Base-by-base conservation (phyloP, 2,888 invertebrate species). In the Drosophila prolongata region DNA sequence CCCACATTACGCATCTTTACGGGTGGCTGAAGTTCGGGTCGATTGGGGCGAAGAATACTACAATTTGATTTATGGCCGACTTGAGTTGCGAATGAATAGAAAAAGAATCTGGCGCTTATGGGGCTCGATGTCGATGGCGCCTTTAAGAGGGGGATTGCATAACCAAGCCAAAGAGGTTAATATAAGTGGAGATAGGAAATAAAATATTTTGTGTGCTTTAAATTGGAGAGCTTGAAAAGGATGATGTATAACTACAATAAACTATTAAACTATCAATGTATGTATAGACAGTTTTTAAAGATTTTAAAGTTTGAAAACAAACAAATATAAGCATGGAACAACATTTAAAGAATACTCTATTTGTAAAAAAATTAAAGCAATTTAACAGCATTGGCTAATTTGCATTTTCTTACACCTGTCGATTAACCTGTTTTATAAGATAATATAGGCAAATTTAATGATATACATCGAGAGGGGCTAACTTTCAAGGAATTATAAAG, bases 61-160 rank as follows among this genome's bases (percentile, higher is more conserved):
- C 83, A 61, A 71, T 79, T 85, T 83, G 89, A 83, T 83, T 83
- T 89, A 83, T 89, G 83, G 75, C 72, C 56, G 89, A 79, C 89
- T 83, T 82, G 67, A 85, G 89, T 72, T 73, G 74, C 78, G 56
- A 58, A 53, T 71, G 49, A 57, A 54, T 50, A 52, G 49, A 43
- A 65, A 54, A 24, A 35, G 2, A 40, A 27, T 55, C 27, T 57
- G 62, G 16, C 44, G 34, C 71, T 65, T 59, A 68, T 64, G 50
- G 47, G 46, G 60, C 58, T 58, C 11, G 34, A 42, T 30, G 30
- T 30, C 8, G 30, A 30, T 55, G 85, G 87, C 78, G 71, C 60
- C 80, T 40, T 53, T 37, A 66, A 87, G 80, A 72, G 74, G 78
- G 61, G 61, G 81, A 87, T 87, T 89, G 81, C 87, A 89, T 89